Percentiles rank a stretch among this genome's conserved stretches.
Conservation (phyloP, 2,888 invertebrate genomes). For the Eulithis testata region DNA sequence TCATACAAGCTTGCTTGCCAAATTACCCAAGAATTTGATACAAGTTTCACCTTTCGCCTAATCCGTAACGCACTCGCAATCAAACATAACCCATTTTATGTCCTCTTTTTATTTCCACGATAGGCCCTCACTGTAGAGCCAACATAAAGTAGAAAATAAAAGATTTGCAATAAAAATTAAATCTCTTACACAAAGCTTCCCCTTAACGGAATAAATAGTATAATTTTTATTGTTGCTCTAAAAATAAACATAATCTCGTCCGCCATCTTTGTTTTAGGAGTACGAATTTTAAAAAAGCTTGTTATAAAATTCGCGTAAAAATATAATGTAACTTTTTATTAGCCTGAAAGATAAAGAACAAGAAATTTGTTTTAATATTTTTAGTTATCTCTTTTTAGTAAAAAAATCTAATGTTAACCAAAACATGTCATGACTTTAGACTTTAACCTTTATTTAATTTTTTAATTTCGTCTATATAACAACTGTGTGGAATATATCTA, state of each 20-base stretch:
- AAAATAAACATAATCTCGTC: slow-evolving; percentile 57
- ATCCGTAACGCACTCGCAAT: slow-evolving; percentile 57
- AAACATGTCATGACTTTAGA: no score
- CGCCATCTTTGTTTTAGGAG: slow-evolving; percentile 67
- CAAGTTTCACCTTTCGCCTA: slow-evolving; percentile 22
- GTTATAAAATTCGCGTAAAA: slow-evolving; percentile 62
- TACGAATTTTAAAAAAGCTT: slow-evolving; percentile 68
- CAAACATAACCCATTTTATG: slow-evolving; percentile 73
- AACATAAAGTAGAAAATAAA: slow-evolving; percentile 73
- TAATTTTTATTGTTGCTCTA: slow-evolving; percentile 77
- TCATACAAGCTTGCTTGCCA: no score
- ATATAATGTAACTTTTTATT: slow-evolving; percentile 40
- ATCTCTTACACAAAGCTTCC: slow-evolving; percentile 70
- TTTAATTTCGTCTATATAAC: no score
- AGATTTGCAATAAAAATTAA: slow-evolving; percentile 81
- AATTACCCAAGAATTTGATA: not conserved
- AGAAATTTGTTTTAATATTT: not conserved
- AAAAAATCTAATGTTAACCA: not conserved
- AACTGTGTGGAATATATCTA: no score
- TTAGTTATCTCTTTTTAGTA: not conserved
- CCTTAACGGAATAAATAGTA: slow-evolving; percentile 64
- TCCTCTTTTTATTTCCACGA: slow-evolving; percentile 63
- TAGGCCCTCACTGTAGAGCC: slow-evolving; percentile 66
- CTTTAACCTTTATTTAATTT: no score
- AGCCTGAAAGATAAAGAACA: slow-evolving; percentile 18